These are phyloP conservation scores for Leptinotarsa lineolata DNA, from an alignment of 1,140 invertebrate species.

Conservation along the genomic window DNA sequence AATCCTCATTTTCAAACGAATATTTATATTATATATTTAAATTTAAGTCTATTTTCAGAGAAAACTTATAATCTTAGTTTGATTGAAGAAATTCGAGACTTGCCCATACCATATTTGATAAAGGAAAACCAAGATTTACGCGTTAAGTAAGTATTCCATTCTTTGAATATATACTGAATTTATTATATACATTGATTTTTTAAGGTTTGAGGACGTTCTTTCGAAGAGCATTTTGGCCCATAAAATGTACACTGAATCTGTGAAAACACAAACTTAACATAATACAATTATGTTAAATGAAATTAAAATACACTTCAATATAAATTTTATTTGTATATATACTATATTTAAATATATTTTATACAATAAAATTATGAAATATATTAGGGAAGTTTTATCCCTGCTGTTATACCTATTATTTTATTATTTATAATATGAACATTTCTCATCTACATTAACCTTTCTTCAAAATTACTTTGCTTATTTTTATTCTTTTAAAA, in stretches of 20 bases:
- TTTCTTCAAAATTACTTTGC: no score
- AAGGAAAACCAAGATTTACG: slow-evolving; percentile 38
- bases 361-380: no score
- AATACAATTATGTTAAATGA: slow-evolving; percentile 2
- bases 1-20: no score
- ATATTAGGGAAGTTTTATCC: no score
- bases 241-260: slow-evolving; percentile 15
- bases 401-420: no score
- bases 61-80: slow-evolving; percentile 21
- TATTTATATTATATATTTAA: no score
- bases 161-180: not conserved
- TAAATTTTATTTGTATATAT: not conserved
- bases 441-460: no score
- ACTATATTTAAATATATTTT: not conserved
- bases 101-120: slow-evolving; percentile 30
- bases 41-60: slow-evolving; percentile 11
- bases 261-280: not conserved
- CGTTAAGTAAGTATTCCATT: slow-evolving; percentile 29
- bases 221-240: slow-evolving; percentile 27
- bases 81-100: slow-evolving; percentile 18
- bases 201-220: slow-evolving; percentile 35
- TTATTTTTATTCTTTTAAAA: no score
- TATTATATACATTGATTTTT: slow-evolving; percentile 7
- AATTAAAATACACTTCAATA: not conserved
- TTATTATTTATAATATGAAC: no score